Evolutionary conservation across 2,797 vertebrate species (phyloP).

Genomic region (Psittacula derbiana): DNA sequence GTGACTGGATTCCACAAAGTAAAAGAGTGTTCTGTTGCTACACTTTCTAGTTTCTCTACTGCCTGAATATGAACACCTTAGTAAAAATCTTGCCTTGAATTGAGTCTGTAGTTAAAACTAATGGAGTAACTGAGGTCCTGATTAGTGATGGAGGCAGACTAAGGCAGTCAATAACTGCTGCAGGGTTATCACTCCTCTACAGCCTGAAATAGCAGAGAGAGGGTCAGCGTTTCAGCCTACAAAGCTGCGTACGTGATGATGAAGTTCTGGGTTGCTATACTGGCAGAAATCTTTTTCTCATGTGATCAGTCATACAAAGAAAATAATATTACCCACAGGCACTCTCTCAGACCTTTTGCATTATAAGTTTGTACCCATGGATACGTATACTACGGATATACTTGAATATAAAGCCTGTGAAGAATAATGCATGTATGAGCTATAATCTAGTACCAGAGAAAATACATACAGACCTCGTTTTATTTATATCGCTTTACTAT

Average conservation of each 20-base stretch:
- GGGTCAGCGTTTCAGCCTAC: not conserved
- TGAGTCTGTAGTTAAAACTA: not conserved
- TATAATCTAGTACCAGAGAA: not conserved
- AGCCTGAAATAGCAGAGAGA: not conserved
- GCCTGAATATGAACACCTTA: not conserved
- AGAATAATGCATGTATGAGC: not conserved
- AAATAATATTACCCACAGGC: not conserved
- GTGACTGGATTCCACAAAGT: not conserved
- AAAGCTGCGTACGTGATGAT: accelerated
- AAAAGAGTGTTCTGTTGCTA: not conserved
- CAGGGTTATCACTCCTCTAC: not conserved
- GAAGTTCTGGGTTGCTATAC: not conserved
- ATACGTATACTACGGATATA: not conserved
- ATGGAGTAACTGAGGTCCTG: not conserved
- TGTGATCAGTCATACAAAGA: not conserved
- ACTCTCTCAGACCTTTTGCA: not conserved
- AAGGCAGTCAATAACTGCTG: not conserved
- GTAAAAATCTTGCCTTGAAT: not conserved
- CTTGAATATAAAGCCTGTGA: not conserved
- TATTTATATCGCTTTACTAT: not conserved
- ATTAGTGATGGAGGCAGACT: not conserved
- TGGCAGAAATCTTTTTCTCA: not conserved
- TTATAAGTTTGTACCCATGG: not conserved
- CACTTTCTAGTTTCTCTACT: not conserved
- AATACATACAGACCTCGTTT: not conserved